Conservation (phyloP, 1,140 invertebrate genomes). For the Conus betulinus region DNA sequence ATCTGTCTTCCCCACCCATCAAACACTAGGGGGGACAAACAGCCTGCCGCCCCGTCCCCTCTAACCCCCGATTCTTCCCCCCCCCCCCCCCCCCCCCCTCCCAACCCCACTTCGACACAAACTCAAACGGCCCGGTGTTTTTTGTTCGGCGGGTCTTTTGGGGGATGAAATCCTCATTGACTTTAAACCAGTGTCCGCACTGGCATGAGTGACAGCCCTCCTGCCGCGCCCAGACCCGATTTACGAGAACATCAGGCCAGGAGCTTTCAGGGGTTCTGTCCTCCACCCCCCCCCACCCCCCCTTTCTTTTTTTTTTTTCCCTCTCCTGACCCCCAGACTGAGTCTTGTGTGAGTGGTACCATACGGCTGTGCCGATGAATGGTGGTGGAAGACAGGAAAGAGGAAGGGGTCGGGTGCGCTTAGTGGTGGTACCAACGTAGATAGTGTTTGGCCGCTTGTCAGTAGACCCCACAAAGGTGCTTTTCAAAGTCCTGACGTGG, state of each 20-base stretch:
- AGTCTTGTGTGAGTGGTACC: neutral
- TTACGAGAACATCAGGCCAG: slow-evolving; percentile 9
- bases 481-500: slow-evolving; percentile 3
- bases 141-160: neutral
- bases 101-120: neutral
- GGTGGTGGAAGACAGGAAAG: neutral
- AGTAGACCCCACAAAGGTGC: neutral
- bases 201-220: slow-evolving; percentile 25
- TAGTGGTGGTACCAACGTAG: slow-evolving; percentile 27
- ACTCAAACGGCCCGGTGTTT: slow-evolving; percentile 1
- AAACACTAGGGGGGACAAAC: slow-evolving; percentile 13
- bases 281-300: neutral
- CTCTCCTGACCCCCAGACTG: neutral
- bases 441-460: slow-evolving; percentile 34
- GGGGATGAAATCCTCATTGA: slow-evolving; percentile 35
- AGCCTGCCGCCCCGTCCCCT: neutral
- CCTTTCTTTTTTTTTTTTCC: neutral
- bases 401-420: neutral
- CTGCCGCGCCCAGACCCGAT: neutral
- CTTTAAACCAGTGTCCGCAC: slow-evolving; percentile 28
- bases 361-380: neutral
- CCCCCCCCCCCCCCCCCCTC: neutral
- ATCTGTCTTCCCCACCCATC: slow-evolving; percentile 31
- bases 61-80: neutral
- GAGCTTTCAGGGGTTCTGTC: too few species aligned